A percentile compares a stretch with the other conserved stretches of the same genome.
Conservation (phyloP, 2,888 invertebrate genomes). For the Argynnis bischoffii region DNA sequence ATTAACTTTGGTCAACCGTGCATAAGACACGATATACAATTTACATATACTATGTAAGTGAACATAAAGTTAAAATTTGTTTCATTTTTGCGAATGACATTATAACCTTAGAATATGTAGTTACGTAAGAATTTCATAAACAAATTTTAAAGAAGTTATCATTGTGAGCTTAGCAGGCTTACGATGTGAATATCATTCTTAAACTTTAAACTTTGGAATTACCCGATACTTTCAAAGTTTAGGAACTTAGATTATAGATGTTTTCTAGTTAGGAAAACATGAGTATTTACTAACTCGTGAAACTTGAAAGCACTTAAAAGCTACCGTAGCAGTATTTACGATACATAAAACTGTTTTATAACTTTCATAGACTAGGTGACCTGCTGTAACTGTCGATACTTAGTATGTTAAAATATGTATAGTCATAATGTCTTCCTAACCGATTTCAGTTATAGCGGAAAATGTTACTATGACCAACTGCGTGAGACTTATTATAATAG, state of each 20-base stretch:
- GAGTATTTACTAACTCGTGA: slow-evolving; percentile 21
- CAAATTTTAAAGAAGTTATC: slow-evolving; percentile 1
- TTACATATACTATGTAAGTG: no score
- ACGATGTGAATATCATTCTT: slow-evolving; percentile 26
- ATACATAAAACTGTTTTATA: slow-evolving; percentile 57
- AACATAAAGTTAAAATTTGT: no score
- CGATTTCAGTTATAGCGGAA: no score
- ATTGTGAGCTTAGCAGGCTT: slow-evolving; percentile 5
- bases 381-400: slow-evolving; percentile 31
- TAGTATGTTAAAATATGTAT: background rate
- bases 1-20: no score
- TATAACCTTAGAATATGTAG: background rate
- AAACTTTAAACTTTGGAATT: slow-evolving; percentile 21
- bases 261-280: slow-evolving; percentile 28
- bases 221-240: slow-evolving; percentile 22
- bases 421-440: no score
- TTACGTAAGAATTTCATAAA: slow-evolving; percentile 10
- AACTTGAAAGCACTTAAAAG: slow-evolving; percentile 44
- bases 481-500: no score
- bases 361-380: slow-evolving; percentile 48
- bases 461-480: no score
- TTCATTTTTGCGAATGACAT: no score
- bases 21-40: no score
- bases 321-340: slow-evolving; percentile 54
- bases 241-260: slow-evolving; percentile 22